Evolutionary conservation across 2,113 vertebrate genomes (phyloP).

Genomic region (Oreochromis tanganicae): DNA sequence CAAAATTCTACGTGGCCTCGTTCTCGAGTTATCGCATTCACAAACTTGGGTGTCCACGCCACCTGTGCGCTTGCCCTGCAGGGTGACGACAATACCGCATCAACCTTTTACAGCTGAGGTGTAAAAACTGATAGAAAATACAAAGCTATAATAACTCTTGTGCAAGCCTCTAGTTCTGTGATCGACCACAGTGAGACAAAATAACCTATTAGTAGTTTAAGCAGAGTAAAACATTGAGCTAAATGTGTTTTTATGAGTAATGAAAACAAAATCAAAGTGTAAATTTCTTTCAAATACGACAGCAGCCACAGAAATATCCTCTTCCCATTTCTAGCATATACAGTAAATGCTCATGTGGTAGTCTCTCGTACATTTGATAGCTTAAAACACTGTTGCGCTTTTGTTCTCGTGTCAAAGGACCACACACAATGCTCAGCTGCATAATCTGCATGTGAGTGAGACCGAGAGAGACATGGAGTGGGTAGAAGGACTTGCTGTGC

Average conservation of each 20-base stretch:
- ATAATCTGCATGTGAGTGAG: conserved; percentile 31
- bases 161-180: neutral
- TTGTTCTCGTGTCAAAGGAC: conserved; percentile 54
- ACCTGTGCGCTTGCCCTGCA: neutral
- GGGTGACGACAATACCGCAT: neutral
- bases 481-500: conserved; percentile 57
- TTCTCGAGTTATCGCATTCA: neutral
- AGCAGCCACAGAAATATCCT: neutral
- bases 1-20: neutral
- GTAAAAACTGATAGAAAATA: neutral
- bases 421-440: conserved; percentile 57
- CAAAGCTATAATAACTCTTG: neutral
- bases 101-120: neutral
- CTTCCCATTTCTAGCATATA: conserved; percentile 16
- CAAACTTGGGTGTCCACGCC: neutral
- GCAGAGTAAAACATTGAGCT: neutral
- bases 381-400: conserved; percentile 37
- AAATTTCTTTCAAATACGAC: neutral
- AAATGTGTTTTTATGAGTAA: neutral
- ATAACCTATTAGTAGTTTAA: neutral
- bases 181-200: neutral
- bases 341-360: conserved; percentile 3
- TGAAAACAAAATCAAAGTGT: neutral
- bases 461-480: conserved; percentile 46
- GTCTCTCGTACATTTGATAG: conserved; percentile 36